Conservation (phyloP, 2,797 vertebrate species). For the Myotis pilosus region DNA sequence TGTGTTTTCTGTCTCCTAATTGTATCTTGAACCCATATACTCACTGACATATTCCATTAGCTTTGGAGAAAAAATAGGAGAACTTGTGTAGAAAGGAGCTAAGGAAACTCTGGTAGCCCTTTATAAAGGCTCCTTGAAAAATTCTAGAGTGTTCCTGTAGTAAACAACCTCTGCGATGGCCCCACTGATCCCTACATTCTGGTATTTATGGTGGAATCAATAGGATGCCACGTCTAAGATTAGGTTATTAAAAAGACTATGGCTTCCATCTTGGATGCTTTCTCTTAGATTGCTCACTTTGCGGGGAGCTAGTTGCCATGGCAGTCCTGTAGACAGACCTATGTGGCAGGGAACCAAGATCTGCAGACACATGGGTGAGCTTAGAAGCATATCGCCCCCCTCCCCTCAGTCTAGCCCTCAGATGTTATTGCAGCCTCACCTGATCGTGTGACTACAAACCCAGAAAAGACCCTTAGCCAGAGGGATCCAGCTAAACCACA, state of each 20-base stretch:
- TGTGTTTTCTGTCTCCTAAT: background rate
- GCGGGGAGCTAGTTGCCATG: background rate
- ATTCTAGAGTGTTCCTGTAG: background rate
- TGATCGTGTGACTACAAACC: background rate
- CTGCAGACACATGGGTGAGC: background rate
- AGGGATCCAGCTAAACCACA: background rate
- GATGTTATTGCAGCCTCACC: background rate
- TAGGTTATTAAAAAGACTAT: background rate
- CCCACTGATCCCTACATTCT: background rate
- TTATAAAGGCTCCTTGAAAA: background rate
- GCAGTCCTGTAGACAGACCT: background rate
- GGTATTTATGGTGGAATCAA: background rate
- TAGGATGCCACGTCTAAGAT: background rate
- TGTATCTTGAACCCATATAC: background rate
- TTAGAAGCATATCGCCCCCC: background rate
- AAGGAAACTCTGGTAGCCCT: background rate
- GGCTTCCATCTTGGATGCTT: background rate
- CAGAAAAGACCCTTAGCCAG: background rate
- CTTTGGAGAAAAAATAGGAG: background rate
- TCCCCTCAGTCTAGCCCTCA: background rate
- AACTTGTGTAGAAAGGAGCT: background rate
- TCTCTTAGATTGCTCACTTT: background rate
- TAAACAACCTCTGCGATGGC: no score
- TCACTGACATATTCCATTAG: background rate
- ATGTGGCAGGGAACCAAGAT: background rate